These are phyloP conservation scores for Agapornis canus DNA, from an alignment of 2,797 vertebrate genomes.

Conservation along the genomic window DNA sequence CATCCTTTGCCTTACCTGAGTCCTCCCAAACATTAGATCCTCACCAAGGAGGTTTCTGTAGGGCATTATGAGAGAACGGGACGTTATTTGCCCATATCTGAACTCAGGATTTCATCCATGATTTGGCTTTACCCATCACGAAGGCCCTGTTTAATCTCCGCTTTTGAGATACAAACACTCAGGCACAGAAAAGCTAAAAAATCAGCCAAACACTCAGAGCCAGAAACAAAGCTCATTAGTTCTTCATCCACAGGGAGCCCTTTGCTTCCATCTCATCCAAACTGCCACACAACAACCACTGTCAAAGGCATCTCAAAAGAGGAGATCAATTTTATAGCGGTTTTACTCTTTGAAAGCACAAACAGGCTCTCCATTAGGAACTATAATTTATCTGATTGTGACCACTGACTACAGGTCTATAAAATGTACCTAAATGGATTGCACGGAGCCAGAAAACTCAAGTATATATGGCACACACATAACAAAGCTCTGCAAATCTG, in stretches of 20 bases:
- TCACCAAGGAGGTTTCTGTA: background rate
- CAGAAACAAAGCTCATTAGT: conserved; percentile 46
- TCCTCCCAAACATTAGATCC: background rate
- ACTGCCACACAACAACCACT: conserved; percentile 1
- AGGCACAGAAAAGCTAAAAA: conserved; percentile 20
- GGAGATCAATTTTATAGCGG: conserved; percentile 53
- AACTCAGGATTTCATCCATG: background rate
- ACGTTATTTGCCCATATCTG: background rate
- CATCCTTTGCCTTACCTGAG: background rate
- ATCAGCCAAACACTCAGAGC: background rate
- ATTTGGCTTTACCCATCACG: background rate
- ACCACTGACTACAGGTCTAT: background rate
- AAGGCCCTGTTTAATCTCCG: background rate
- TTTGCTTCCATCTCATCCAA: background rate
- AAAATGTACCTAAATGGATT: conserved; percentile 48
- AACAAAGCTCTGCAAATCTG: conserved; percentile 27
- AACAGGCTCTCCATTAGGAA: conserved; percentile 46
- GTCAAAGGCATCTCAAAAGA: conserved; percentile 57
- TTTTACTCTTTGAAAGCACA: conserved; percentile 62
- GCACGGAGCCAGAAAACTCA: background rate
- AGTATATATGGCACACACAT: background rate
- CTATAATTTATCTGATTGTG: conserved; percentile 57
- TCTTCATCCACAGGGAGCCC: conserved; percentile 8
- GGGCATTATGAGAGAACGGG: background rate
- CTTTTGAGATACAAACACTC: background rate